Conservation (phyloP, 2,888 invertebrate genomes). For the Bellardia pandia region DNA sequence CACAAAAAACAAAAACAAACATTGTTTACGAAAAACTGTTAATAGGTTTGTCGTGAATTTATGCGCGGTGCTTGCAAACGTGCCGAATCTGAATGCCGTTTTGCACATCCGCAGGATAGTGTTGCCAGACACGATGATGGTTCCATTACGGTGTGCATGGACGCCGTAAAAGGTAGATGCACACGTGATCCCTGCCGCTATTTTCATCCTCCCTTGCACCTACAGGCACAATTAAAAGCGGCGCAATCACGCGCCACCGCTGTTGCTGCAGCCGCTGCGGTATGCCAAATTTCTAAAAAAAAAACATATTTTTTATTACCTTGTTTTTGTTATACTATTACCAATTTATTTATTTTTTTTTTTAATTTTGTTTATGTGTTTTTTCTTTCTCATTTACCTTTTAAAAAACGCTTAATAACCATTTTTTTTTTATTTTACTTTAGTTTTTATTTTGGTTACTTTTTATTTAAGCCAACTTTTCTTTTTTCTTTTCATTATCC, state of each 20-base stretch:
- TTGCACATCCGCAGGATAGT: conserved; percentile 99
- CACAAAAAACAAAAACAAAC: conserved; percentile 57
- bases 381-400: conserved; percentile 24
- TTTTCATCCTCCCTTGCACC: conserved; percentile 99
- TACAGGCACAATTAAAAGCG: conserved; percentile 99
- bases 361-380: conserved; percentile 24
- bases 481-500: background rate
- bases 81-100: conserved; percentile 98
- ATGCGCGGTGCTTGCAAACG: conserved; percentile 99
- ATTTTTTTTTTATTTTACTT: conserved; percentile 30
- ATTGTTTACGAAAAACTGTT: conserved; percentile 58
- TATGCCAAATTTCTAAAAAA: conserved; percentile 85
- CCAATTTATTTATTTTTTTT: conserved; percentile 7
- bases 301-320: conserved; percentile 65
- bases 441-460: background rate
- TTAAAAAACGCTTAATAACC: conserved; percentile 35
- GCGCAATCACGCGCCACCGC: conserved; percentile 97
- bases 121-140: conserved; percentile 98
- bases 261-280: conserved; percentile 89
- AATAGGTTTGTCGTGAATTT: conserved; percentile 98
- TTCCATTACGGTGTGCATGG: conserved; percentile 99
- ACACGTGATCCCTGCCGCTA: conserved; percentile 99
- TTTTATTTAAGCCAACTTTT: conserved; percentile 45
- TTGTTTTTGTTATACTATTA: conserved; percentile 54
- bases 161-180: conserved; percentile 99